These are phyloP conservation scores for Acipenser oxyrinchus DNA, from an alignment of 2,797 vertebrate species.

Conservation along the genomic window DNA sequence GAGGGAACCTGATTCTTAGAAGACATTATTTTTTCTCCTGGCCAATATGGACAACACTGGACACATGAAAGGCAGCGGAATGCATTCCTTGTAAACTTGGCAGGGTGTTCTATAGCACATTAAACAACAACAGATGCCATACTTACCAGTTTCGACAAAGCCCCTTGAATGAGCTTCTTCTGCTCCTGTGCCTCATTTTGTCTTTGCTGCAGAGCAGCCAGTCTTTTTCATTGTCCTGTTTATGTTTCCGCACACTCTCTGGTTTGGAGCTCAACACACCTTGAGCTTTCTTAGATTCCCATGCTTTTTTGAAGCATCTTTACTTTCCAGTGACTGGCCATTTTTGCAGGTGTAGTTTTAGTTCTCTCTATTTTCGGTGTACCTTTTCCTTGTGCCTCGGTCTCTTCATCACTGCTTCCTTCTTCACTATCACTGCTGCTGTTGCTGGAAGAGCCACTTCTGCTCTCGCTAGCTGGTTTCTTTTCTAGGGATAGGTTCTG, in stretches of 20 bases:
- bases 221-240: constrained; percentile 74
- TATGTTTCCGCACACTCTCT: constrained; percentile 40
- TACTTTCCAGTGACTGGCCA: not conserved
- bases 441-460: constrained; percentile 1
- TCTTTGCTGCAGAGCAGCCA: constrained; percentile 77
- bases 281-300: not conserved
- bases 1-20: not conserved
- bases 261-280: constrained; percentile 21
- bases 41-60: not conserved
- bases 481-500: not conserved
- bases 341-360: not conserved
- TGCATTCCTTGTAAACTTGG: no score
- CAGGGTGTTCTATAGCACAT: no score
- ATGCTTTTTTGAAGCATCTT: not conserved
- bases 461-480: constrained; percentile 7
- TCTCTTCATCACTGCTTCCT: constrained; percentile 13
- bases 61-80: not conserved
- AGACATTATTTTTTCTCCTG: no score
- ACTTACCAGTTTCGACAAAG: constrained; percentile 76
- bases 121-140: not conserved
- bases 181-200: constrained; percentile 68
- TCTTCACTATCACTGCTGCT: not conserved
- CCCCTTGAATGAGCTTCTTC: constrained; percentile 77
- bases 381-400: not conserved
- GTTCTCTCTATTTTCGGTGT: not conserved